Percentiles rank a stretch among this genome's conserved stretches.
Conservation (phyloP, 2,113 vertebrate species). For the Dipodomys ordii region DNA sequence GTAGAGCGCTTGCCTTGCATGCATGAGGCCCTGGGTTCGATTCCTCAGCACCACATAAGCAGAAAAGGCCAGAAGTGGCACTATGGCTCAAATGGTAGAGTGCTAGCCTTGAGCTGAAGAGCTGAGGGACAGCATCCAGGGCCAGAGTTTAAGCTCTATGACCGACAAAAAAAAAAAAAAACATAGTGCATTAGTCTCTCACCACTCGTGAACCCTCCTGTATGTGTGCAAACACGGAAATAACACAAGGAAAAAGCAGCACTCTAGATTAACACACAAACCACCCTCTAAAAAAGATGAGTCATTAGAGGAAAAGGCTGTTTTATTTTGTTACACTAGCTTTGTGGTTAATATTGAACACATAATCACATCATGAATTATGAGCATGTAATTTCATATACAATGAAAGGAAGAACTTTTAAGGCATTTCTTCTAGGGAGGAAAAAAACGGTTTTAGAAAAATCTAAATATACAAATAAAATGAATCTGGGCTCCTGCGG, state of each 20-base stretch:
- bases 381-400: background rate
- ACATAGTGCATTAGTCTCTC: background rate
- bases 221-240: background rate
- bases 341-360: background rate
- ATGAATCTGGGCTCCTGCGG: no score
- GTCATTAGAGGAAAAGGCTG: constrained; percentile 44
- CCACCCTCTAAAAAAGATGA: background rate
- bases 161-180: no score
- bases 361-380: background rate
- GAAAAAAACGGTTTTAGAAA: background rate
- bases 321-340: constrained; percentile 37
- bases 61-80: no score
- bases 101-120: no score
- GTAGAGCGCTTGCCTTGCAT: no score
- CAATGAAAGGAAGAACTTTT: constrained; percentile 31
- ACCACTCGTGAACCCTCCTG: background rate
- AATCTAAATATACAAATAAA: background rate
- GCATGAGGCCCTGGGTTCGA: no score
- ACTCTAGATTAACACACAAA: background rate
- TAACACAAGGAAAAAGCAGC: background rate
- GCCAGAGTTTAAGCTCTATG: no score
- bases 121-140: no score
- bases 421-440: background rate
- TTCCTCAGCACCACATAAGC: no score
- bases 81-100: no score